phyloP scores from a whole-genome alignment of 1,140 invertebrate genomes.

The Harpegnathos saltator region DNA sequence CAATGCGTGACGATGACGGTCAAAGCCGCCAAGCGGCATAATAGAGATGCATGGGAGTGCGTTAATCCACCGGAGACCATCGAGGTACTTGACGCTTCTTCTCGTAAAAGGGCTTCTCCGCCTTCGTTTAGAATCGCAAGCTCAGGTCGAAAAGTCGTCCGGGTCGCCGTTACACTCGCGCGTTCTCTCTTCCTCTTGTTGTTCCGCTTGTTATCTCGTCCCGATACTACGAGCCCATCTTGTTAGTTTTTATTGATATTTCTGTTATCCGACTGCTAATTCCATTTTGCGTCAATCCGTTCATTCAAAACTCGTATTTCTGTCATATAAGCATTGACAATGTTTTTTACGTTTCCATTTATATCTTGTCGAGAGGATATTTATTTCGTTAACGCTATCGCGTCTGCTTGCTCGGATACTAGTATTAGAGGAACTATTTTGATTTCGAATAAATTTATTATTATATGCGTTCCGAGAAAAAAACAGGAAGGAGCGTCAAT shows the following conservation, averaged over 20 bases:
- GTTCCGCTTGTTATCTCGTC: neutral
- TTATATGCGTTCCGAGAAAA: too few species aligned
- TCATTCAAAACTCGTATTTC: neutral
- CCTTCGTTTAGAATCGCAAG: conserved; percentile 62
- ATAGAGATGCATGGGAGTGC: conserved; percentile 70
- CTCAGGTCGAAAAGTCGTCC: conserved; percentile 60
- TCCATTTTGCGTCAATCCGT: neutral
- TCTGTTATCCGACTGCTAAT: neutral
- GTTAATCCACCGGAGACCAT: conserved; percentile 64
- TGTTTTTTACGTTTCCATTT: too few species aligned
- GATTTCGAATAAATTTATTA: too few species aligned
- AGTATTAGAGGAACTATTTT: too few species aligned
- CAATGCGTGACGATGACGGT: conserved; percentile 66
- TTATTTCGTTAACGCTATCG: too few species aligned
- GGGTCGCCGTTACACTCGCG: neutral
- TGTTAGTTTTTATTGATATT: conserved; percentile 4
- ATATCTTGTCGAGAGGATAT: too few species aligned
- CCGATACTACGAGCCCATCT: neutral
- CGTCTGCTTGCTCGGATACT: too few species aligned
- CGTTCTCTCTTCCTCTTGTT: too few species aligned
- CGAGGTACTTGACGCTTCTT: conserved; percentile 68
- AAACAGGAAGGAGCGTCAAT: too few species aligned
- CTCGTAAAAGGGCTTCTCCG: conserved; percentile 57
- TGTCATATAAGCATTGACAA: neutral
- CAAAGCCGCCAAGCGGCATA: conserved; percentile 64